Conservation (phyloP, 2,797 vertebrate genomes). For the Fistularia tabacaria region DNA sequence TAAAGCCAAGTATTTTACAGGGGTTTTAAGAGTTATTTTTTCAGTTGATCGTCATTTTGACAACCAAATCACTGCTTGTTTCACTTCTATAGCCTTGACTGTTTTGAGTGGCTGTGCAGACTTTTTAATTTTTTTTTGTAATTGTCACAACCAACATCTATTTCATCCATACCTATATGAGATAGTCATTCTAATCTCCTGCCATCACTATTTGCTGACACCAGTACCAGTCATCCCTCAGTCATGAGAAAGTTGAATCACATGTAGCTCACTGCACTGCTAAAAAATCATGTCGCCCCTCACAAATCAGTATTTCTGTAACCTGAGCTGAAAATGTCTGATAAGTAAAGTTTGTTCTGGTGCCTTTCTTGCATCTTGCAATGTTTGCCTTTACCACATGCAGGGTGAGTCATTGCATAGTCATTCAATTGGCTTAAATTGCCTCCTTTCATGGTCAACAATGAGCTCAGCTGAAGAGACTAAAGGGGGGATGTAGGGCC, state of each 20-base stretch:
- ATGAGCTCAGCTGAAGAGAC: conserved; percentile 73
- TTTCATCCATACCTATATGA: conserved; percentile 15
- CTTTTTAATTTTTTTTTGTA: conserved; percentile 8
- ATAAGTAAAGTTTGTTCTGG: conserved; percentile 58
- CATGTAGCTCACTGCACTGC: neutral
- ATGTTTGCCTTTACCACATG: conserved; percentile 70
- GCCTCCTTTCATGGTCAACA: conserved; percentile 82
- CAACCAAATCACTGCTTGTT: conserved; percentile 18
- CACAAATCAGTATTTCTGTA: conserved; percentile 46
- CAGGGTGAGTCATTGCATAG: conserved; percentile 72
- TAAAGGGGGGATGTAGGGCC: conserved; percentile 59
- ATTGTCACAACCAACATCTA: conserved; percentile 2
- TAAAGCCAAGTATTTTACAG: conserved; percentile 31
- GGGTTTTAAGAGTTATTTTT: conserved; percentile 7
- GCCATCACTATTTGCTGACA: conserved; percentile 34
- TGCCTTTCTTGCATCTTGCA: conserved; percentile 56
- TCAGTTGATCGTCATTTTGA: conserved; percentile 10
- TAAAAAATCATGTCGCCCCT: conserved; percentile 30
- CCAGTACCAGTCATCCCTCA: conserved; percentile 13
- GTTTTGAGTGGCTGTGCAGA: conserved; percentile 7
- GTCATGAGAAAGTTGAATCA: conserved; percentile 4
- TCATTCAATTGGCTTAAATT: conserved; percentile 76
- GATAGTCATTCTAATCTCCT: conserved; percentile 40
- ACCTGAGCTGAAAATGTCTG: conserved; percentile 52
- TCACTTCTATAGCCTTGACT: conserved; percentile 9